Evolutionary conservation across 2,113 vertebrate genomes (phyloP).

Genomic region (Bolborhynchus lineola): DNA sequence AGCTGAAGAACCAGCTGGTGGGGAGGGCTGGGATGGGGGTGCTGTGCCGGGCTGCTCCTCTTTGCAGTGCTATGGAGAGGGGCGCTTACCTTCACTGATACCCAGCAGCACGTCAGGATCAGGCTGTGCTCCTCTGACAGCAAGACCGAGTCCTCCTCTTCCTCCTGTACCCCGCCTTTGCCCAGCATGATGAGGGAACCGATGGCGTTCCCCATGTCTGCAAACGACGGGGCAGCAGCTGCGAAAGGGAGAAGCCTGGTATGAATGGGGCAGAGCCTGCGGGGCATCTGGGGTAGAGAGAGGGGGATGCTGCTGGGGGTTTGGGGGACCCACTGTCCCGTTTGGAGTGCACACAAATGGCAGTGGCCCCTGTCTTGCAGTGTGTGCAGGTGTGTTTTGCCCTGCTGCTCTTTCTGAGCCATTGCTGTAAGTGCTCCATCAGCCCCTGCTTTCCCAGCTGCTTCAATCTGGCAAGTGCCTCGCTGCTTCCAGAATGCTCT

Average conservation of each 20-base stretch:
- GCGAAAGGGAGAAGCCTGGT: background rate
- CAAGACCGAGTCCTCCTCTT: constrained; percentile 75
- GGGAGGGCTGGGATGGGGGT: background rate
- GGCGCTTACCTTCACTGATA: constrained; percentile 84
- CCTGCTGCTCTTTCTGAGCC: background rate
- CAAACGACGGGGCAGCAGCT: constrained; percentile 85
- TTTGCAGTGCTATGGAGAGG: background rate
- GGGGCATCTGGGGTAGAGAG: background rate
- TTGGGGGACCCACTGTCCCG: background rate
- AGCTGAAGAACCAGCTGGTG: background rate
- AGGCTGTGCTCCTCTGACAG: constrained; percentile 87
- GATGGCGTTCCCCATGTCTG: constrained; percentile 89
- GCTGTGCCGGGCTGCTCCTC: accelerated
- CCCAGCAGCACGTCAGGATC: constrained; percentile 91
- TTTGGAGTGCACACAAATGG: background rate
- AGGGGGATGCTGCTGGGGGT: background rate
- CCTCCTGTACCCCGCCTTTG: constrained; percentile 45
- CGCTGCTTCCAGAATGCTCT: background rate
- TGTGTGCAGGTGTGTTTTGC: accelerated
- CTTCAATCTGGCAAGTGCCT: background rate
- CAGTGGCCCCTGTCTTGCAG: background rate
- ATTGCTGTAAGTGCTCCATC: background rate
- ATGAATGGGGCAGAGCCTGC: background rate
- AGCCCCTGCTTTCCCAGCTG: background rate
- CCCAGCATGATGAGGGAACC: constrained; percentile 77